Percentiles rank a stretch among this genome's conserved stretches.
phyloP scores from a whole-genome alignment of 2,888 invertebrate species.

The Didymodactylos carnosus region DNA sequence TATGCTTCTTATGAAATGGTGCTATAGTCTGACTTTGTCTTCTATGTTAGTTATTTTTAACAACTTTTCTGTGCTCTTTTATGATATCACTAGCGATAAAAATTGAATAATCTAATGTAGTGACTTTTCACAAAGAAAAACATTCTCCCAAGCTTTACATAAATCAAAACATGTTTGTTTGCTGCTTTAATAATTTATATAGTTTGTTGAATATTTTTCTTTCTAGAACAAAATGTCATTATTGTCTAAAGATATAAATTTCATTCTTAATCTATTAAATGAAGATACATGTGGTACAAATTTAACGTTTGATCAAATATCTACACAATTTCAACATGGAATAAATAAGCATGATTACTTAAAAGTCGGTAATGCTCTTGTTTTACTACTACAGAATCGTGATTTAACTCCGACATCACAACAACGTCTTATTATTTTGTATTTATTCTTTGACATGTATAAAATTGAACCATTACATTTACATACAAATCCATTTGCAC shows the following conservation, averaged over 20 bases:
- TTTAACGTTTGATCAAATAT: neutral
- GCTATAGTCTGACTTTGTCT: too few species aligned
- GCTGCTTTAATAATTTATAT: too few species aligned
- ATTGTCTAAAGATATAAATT: neutral
- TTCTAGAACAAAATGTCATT: neutral
- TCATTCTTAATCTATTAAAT: neutral
- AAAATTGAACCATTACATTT: constrained; percentile 42
- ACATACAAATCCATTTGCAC: constrained; percentile 49
- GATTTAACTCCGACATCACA: constrained; percentile 47
- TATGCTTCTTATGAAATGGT: too few species aligned
- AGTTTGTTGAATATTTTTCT: too few species aligned
- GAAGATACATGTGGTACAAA: neutral
- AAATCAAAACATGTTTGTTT: too few species aligned
- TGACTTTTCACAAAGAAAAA: too few species aligned
- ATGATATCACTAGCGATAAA: too few species aligned
- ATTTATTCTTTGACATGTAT: constrained; percentile 51
- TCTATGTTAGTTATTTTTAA: too few species aligned
- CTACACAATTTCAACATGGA: neutral
- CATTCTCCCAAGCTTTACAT: too few species aligned
- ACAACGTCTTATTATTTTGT: constrained; percentile 50
- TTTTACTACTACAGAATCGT: constrained; percentile 47
- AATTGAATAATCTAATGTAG: too few species aligned
- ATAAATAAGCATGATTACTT: neutral
- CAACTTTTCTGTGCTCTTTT: too few species aligned
- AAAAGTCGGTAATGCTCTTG: constrained; percentile 15